These are phyloP conservation scores for Heteromurus nitidus DNA, from an alignment of 2,888 invertebrate genomes.

Conservation along the genomic window DNA sequence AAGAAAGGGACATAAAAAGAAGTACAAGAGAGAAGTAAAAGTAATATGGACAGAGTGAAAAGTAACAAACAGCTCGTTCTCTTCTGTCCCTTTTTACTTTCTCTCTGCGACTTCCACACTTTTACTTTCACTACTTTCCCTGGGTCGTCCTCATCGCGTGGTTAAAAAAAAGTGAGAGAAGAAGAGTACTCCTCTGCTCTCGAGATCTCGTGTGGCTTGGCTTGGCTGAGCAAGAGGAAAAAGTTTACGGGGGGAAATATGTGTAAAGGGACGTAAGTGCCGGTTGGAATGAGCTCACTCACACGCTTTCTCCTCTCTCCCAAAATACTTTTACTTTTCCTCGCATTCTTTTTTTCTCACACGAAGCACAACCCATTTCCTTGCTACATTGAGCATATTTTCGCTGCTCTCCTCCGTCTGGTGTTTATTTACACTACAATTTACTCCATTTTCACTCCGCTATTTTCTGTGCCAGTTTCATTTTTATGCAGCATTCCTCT, in stretches of 20 bases:
- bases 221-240: not conserved
- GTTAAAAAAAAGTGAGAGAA: constrained; percentile 20
- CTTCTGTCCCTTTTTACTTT: constrained; percentile 27
- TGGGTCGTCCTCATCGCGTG: no score
- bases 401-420: constrained; percentile 25
- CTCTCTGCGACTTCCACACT: constrained; percentile 51
- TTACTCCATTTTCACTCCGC: constrained; percentile 24
- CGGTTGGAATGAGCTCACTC: constrained; percentile 44
- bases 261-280: constrained; percentile 30
- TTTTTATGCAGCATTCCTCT: constrained; percentile 4
- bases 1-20: constrained; percentile 29
- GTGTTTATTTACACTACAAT: constrained; percentile 55
- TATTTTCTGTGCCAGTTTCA: not conserved
- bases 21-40: constrained; percentile 12
- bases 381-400: constrained; percentile 35
- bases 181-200: no score
- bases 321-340: constrained; percentile 39
- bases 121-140: no score
- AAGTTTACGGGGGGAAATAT: not conserved
- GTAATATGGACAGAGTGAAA: no score
- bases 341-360: constrained; percentile 33
- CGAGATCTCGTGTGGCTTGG: no score
- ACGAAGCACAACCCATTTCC: constrained; percentile 32
- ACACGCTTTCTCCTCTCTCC: constrained; percentile 1
- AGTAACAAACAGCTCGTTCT: constrained; percentile 43